Evolutionary conservation across 2,797 vertebrate species (phyloP).

Genomic region (Steatocranus sp.): DNA sequence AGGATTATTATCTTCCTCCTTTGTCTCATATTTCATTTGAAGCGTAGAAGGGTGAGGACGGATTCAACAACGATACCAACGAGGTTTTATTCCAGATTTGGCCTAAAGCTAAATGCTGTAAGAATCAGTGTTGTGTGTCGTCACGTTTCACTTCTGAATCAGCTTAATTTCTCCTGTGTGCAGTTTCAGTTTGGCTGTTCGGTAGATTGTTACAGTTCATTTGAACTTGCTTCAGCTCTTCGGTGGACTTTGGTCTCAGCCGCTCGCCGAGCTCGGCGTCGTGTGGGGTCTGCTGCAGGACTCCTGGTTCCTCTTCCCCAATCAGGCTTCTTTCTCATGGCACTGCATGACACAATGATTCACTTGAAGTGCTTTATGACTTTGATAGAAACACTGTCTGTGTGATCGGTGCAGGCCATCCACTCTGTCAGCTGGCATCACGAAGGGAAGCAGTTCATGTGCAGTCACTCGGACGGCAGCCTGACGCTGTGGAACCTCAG

Average conservation of each 20-base stretch:
- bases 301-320: neutral
- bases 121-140: neutral
- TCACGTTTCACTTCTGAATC: neutral
- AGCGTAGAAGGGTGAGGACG: neutral
- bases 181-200: neutral
- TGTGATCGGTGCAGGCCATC: constrained; percentile 81
- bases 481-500: constrained; percentile 93
- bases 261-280: rapidly evolving
- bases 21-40: neutral
- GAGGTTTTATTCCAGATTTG: neutral
- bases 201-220: neutral
- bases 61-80: neutral
- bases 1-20: neutral
- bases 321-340: neutral
- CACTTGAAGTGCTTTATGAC: neutral
- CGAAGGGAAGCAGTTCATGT: constrained; percentile 98
- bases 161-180: neutral
- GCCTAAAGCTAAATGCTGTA: neutral
- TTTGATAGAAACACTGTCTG: neutral
- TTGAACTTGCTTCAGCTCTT: neutral
- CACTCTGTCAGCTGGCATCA: constrained; percentile 98
- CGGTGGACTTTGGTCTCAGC: neutral
- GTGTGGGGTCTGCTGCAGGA: neutral
- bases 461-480: constrained; percentile 98
- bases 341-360: neutral